These are phyloP conservation scores for Hystrix brachyura DNA, from an alignment of 2,113 vertebrate genomes.

Conservation along the genomic window DNA sequence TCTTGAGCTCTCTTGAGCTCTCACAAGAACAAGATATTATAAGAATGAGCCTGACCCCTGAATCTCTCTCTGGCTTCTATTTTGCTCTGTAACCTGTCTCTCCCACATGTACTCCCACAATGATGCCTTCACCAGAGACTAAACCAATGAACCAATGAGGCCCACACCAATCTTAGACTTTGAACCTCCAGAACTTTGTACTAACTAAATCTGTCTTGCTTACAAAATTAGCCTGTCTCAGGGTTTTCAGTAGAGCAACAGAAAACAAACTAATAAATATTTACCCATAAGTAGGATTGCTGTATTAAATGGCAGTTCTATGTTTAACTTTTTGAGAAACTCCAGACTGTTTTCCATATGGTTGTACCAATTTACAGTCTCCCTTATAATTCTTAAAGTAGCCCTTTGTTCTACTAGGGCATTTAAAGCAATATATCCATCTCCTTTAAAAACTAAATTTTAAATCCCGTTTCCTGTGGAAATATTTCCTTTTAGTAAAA, in stretches of 20 bases:
- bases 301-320: not conserved
- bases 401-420: not conserved
- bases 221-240: not conserved
- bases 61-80: not conserved
- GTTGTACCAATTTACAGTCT: not conserved
- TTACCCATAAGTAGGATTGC: not conserved
- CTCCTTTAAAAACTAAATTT: not conserved
- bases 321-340: not conserved
- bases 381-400: not conserved
- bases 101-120: not conserved
- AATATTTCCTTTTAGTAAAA: conserved; percentile 1
- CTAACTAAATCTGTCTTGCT: not conserved
- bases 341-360: not conserved
- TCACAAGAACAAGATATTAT: not conserved
- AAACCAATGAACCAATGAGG: not conserved
- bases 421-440: not conserved
- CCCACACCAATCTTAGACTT: not conserved
- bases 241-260: not conserved
- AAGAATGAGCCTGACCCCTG: not conserved
- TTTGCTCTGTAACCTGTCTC: not conserved
- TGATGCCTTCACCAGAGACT: not conserved
- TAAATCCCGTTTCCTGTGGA: not conserved
- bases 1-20: not conserved
- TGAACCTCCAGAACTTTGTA: not conserved
- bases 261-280: not conserved